Evolutionary conservation across 92 coral and sea anemone genomes (phyloP).

Genomic region (Diadumene lineata): DNA sequence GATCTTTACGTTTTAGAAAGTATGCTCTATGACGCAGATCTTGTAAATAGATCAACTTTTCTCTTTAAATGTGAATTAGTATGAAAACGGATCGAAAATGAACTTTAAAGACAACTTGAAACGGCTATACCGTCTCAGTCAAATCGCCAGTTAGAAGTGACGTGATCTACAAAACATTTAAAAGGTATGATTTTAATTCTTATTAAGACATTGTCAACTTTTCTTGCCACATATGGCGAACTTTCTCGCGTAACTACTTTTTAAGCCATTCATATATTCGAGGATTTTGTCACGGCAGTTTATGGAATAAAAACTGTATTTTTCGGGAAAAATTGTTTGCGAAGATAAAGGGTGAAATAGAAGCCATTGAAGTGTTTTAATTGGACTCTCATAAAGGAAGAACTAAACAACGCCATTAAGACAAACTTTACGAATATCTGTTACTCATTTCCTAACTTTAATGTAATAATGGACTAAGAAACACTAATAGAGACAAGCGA

Average conservation of each 20-base stretch:
- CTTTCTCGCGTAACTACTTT: no score
- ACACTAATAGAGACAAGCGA: slow-evolving; percentile 13
- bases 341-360: slow-evolving; percentile 13
- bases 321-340: not conserved
- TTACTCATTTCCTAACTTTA: slow-evolving; percentile 30
- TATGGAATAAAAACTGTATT: not conserved
- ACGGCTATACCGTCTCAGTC: not conserved
- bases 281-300: no score
- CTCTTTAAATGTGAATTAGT: not conserved
- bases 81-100: not conserved
- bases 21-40: slow-evolving; percentile 12
- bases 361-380: slow-evolving; percentile 25
- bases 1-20: slow-evolving; percentile 15
- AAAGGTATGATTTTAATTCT: not conserved
- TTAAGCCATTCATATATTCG: no score
- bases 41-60: slow-evolving; percentile 4
- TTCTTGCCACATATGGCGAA: no score
- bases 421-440: slow-evolving; percentile 28
- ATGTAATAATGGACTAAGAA: slow-evolving; percentile 21
- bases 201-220: no score
- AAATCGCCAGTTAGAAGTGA: not conserved
- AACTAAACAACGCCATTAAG: slow-evolving; percentile 16
- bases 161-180: not conserved
- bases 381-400: slow-evolving; percentile 23
- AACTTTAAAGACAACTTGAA: not conserved